Conservation (phyloP, 2,113 vertebrate genomes). For the Oenanthe oenanthe region DNA sequence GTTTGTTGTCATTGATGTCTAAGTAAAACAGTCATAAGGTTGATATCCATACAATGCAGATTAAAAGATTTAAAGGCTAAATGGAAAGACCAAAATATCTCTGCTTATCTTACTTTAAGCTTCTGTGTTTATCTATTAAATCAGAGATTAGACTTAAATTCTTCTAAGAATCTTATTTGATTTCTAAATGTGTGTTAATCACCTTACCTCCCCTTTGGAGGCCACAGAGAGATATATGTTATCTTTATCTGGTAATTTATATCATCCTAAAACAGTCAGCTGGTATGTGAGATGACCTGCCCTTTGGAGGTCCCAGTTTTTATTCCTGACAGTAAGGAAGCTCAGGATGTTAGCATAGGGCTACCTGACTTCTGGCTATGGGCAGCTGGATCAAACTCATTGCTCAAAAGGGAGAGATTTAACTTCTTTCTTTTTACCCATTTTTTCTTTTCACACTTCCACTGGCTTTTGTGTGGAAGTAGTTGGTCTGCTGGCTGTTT, state of each 20-base stretch:
- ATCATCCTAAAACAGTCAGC: neutral
- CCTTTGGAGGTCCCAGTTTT: neutral
- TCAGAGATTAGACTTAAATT: neutral
- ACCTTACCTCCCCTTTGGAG: neutral
- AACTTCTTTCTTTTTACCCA: neutral
- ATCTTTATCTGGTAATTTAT: neutral
- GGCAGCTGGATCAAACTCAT: neutral
- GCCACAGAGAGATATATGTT: neutral
- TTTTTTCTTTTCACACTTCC: neutral
- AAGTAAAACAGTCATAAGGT: neutral
- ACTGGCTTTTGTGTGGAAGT: neutral
- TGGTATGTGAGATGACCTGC: neutral
- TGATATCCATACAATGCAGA: neutral
- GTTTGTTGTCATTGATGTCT: neutral
- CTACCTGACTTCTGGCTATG: neutral
- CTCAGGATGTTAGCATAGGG: neutral
- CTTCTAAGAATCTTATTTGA: neutral
- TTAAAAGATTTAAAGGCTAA: neutral
- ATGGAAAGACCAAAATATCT: neutral
- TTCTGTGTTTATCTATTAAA: neutral
- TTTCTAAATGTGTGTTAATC: neutral
- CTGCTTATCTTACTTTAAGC: neutral
- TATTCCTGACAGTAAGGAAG: neutral
- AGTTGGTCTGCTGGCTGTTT: neutral
- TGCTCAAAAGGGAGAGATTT: neutral